Conservation (phyloP, 1,140 invertebrate genomes). For the Rhopalosiphum padi region DNA sequence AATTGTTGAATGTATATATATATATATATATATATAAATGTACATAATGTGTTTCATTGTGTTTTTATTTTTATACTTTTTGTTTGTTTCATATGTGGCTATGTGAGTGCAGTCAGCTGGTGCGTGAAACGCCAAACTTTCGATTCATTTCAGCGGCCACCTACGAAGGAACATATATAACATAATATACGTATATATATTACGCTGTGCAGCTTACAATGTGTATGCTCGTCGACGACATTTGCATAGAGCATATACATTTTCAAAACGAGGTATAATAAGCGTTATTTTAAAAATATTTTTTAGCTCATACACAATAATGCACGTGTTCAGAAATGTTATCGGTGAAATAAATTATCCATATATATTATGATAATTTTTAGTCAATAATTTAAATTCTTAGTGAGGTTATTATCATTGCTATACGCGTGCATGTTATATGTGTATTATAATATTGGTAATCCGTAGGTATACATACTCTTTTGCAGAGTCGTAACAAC, state of each 20-base stretch:
- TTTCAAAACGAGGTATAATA: neutral
- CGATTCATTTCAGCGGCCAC: neutral
- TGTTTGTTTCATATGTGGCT: neutral
- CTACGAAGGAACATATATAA: neutral
- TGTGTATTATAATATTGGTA: neutral
- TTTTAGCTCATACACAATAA: neutral
- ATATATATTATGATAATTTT: neutral
- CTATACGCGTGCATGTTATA: neutral
- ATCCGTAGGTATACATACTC: neutral
- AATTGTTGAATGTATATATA: neutral
- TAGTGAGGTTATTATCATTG: neutral
- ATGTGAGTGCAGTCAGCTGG: neutral
- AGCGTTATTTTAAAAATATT: neutral
- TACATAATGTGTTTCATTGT: neutral
- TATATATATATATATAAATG: neutral
- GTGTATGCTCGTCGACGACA: neutral
- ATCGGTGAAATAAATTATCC: neutral
- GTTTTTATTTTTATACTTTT: neutral
- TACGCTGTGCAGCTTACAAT: neutral
- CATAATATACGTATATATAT: too few relatives aligned
- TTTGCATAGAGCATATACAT: neutral
- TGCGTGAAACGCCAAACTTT: neutral
- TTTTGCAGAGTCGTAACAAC: neutral
- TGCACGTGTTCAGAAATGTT: neutral
- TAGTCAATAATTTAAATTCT: neutral